Evolutionary conservation across 2,797 vertebrate genomes (phyloP).

Genomic region (Sebastes nivosus): DNA sequence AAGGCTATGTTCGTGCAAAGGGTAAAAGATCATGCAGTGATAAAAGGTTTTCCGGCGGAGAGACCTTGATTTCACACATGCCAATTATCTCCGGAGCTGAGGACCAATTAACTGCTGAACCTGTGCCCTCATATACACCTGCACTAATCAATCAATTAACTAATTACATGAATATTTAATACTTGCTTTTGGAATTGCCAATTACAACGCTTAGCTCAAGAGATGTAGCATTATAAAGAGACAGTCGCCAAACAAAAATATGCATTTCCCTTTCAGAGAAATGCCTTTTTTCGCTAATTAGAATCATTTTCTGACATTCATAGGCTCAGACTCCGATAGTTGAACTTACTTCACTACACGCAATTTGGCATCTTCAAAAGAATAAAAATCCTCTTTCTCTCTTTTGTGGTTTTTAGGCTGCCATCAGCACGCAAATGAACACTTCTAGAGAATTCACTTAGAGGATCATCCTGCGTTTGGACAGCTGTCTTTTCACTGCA

Average conservation of each 20-base stretch:
- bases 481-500: slow-evolving; percentile 71
- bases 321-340: slow-evolving; percentile 31
- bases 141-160: slow-evolving; percentile 81
- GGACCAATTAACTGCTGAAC: slow-evolving; percentile 79
- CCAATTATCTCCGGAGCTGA: slow-evolving; percentile 74
- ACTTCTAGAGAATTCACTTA: slow-evolving; percentile 57
- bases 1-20: slow-evolving; percentile 40
- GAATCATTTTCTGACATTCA: slow-evolving; percentile 46
- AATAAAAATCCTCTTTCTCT: slow-evolving; percentile 52
- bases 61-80: slow-evolving; percentile 70
- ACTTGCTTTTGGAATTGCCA: slow-evolving; percentile 68
- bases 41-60: slow-evolving; percentile 59
- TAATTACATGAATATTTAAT: slow-evolving; percentile 79
- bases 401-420: slow-evolving; percentile 55
- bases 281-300: slow-evolving; percentile 55
- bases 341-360: slow-evolving; percentile 51
- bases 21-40: slow-evolving; percentile 55
- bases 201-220: slow-evolving; percentile 62
- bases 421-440: slow-evolving; percentile 57
- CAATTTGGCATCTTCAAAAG: slow-evolving; percentile 63
- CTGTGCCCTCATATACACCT: slow-evolving; percentile 69
- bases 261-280: slow-evolving; percentile 14
- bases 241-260: slow-evolving; percentile 45
- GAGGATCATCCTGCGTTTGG: slow-evolving; percentile 67
- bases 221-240: slow-evolving; percentile 36